Evolutionary conservation across 2,113 vertebrate species (phyloP), one percentile per base, ranked within the genome.

Genomic region (Siniperca chuatsi): DNA sequence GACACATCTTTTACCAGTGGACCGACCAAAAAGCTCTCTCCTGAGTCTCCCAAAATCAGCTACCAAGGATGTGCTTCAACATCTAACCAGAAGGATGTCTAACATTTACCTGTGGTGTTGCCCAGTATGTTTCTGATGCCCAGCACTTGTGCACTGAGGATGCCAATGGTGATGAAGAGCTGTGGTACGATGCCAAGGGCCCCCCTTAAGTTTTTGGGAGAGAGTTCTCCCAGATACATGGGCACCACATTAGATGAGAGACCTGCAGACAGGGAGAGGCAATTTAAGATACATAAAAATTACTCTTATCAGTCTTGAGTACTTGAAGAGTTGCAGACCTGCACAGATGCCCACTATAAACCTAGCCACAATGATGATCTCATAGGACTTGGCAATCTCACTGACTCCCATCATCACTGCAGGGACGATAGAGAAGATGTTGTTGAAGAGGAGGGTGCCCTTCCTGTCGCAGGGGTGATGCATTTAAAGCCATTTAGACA

Each of bases 201-300:
- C 29, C 98, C 98, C 83, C 98, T 92, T 74, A 99, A 93, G 88
- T 98, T 99, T 90, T 94, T 98, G 1, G 98, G 98, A 42, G 98
- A 90, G 48, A 99, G 89, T 83, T 99, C 98, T n/a, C 98, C 98
- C 40, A 99, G 85, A 93, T 98, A 99, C 98, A 99, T 99, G 10
- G 98, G 98, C 73, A 99, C 98, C 66, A 99, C 98, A 0, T 91
- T 99, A 91, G 98, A 99, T 4, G 98, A 98, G 82, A 99, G 90
- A 52, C 98, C 98, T 99, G 80, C 64, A 84, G 62, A 72, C 3
- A 21, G 21, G 50, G 16, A 86, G 29, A 42, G 10, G 29, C 40
- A 4, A 25, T 18, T 20, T 23, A 21, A 55, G 18, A 52, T 20
- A 37, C 33, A 40, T 42, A 29, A 5, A 20, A 52, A n/a, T 35